Conservation (phyloP, 2,797 vertebrate species). For the Ptychadena robeensis region DNA sequence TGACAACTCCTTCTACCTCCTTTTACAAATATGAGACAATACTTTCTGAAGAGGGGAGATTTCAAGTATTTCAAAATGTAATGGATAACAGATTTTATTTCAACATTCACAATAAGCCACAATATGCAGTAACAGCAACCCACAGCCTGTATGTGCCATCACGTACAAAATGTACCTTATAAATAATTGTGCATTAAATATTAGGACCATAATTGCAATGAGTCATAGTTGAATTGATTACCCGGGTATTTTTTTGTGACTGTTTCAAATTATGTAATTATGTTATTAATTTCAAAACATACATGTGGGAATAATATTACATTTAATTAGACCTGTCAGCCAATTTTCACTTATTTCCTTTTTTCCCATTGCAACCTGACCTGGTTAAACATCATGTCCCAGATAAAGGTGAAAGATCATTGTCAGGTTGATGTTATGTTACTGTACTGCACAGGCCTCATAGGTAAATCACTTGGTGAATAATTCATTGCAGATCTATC, state of each 20-base stretch:
- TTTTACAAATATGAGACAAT: no score
- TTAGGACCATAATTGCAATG: slow-evolving; percentile 53
- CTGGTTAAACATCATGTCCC: slow-evolving; percentile 38
- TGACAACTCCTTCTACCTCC: no score
- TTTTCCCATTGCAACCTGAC: slow-evolving; percentile 52
- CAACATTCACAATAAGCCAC: background rate
- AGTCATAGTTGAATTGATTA: slow-evolving; percentile 54
- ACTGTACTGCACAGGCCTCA: slow-evolving; percentile 21
- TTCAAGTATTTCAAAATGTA: background rate
- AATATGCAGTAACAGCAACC: background rate
- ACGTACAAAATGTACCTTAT: slow-evolving; percentile 42
- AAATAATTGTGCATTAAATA: slow-evolving; percentile 45
- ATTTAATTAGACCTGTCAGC: slow-evolving; percentile 52
- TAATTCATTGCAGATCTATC: slow-evolving; percentile 42
- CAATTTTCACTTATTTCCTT: slow-evolving; percentile 53
- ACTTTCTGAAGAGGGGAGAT: no score
- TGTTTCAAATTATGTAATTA: slow-evolving; percentile 62
- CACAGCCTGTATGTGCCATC: slow-evolving; percentile 8
- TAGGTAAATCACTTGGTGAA: slow-evolving; percentile 21
- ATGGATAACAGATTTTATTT: background rate
- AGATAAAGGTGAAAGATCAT: slow-evolving; percentile 55
- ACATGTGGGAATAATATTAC: slow-evolving; percentile 55
- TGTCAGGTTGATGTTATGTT: slow-evolving; percentile 55
- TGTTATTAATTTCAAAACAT: slow-evolving; percentile 55
- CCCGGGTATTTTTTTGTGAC: slow-evolving; percentile 52